Conservation (phyloP, 2,113 vertebrate genomes). For the Eulemur macaco region DNA sequence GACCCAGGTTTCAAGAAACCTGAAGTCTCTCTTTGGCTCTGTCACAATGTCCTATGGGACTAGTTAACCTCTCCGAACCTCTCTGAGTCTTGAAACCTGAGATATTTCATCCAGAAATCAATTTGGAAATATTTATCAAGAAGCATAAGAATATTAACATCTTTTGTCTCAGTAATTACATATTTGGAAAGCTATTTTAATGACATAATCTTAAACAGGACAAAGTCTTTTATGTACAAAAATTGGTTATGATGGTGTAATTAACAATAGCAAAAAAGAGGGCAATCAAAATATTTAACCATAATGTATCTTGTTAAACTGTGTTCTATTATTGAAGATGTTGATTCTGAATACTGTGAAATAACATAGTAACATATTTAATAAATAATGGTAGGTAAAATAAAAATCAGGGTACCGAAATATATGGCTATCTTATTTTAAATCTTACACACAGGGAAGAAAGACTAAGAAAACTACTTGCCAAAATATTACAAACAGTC, state of each 20-base stretch:
- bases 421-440: not conserved
- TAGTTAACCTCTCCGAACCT: not conserved
- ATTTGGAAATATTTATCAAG: conserved; percentile 15
- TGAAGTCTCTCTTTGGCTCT: not conserved
- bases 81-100: not conserved
- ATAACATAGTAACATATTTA: not conserved
- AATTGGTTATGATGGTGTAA: not conserved
- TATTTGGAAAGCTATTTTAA: conserved; percentile 30
- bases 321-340: not conserved
- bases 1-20: not conserved
- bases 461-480: not conserved
- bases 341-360: not conserved
- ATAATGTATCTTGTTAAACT: not conserved
- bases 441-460: not conserved
- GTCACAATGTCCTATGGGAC: not conserved
- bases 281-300: not conserved
- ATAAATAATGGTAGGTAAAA: conserved; percentile 10
- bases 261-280: not conserved
- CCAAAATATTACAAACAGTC: not conserved
- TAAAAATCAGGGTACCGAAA: not conserved
- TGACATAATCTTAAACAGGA: not conserved
- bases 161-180: not conserved
- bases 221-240: not conserved
- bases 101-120: not conserved
- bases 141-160: not conserved